Evolutionary conservation across 2,888 invertebrate genomes (phyloP).

Genomic region (Tanypteryx hageni): DNA sequence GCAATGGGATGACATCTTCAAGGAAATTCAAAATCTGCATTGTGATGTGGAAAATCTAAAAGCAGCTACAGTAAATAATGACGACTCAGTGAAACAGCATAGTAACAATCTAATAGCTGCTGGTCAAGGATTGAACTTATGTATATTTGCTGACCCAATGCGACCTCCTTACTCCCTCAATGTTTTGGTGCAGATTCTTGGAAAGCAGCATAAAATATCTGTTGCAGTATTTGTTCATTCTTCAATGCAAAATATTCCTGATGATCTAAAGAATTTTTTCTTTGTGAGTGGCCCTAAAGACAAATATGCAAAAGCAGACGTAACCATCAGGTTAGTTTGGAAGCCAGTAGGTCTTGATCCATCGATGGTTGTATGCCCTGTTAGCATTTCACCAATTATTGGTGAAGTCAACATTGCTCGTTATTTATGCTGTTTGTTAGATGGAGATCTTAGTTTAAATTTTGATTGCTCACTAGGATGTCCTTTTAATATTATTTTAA

Average conservation of each 20-base stretch:
- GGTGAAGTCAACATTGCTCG: conserved; percentile 74
- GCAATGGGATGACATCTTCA: conserved; percentile 67
- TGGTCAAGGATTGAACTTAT: conserved; percentile 65
- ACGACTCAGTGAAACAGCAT: background rate
- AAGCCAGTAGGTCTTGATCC: conserved; percentile 72
- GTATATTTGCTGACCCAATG: conserved; percentile 73
- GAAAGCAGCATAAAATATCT: conserved; percentile 69
- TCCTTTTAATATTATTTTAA: conserved; percentile 71
- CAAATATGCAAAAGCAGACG: conserved; percentile 66
- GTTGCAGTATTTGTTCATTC: conserved; percentile 72
- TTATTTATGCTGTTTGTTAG: conserved; percentile 73
- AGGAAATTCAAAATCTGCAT: conserved; percentile 65
- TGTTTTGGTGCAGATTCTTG: conserved; percentile 71
- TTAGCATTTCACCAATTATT: conserved; percentile 69
- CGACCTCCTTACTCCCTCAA: conserved; percentile 72
- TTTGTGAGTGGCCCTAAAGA: conserved; percentile 54
- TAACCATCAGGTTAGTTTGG: conserved; percentile 72
- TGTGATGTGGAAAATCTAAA: conserved; percentile 31
- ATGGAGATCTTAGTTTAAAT: conserved; percentile 69
- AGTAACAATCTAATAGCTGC: background rate
- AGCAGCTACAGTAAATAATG: background rate
- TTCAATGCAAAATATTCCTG: conserved; percentile 68
- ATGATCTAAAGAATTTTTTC: conserved; percentile 70
- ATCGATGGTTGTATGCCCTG: conserved; percentile 69
- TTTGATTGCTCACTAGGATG: conserved; percentile 72